phyloP scores from a whole-genome alignment of 1,140 invertebrate species.

The Apis mellifera region Amel_HAv3.1 CM009938.2:2394001-2394500 shows the following conservation, averaged over 20 bases:
- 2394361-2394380: no score
- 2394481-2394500: constrained; percentile 17
- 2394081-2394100: constrained; percentile 2
- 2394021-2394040: background rate
- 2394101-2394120: background rate
- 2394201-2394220: constrained; percentile 3
- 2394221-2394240: background rate
- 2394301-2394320: background rate
- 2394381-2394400: no score
- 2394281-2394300: background rate
- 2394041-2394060: background rate
- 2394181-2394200: background rate
- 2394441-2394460: background rate
- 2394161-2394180: background rate
- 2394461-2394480: no score
- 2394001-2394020: background rate
- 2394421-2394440: background rate
- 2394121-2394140: constrained; percentile 41
- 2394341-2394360: no score
- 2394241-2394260: background rate
- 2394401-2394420: no score
- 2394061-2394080: background rate
- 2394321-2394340: no score
- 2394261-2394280: background rate
- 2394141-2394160: constrained; percentile 45